These are phyloP conservation scores for Caenorhabditis inopinata DNA, from an alignment of 1,140 invertebrate genomes.

Conservation along the genomic window DNA sequence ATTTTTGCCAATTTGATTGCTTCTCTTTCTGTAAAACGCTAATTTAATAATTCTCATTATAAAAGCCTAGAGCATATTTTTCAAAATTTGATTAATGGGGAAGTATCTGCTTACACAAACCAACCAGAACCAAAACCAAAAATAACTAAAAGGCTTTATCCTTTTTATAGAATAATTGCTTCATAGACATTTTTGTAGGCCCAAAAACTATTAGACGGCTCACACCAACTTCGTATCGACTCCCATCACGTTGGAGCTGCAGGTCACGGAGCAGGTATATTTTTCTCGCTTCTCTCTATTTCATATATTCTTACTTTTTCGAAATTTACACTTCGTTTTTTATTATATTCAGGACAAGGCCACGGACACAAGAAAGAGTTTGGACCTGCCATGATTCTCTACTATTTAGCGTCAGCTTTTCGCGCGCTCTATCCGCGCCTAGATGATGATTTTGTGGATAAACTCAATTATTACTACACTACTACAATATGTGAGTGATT, in stretches of 20 bases:
- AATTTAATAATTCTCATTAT: too few species aligned
- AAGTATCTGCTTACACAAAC: too few species aligned
- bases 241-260: constrained; percentile 63
- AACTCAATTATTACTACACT: constrained; percentile 66
- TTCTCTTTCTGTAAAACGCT: background rate
- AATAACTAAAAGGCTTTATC: too few species aligned
- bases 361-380: constrained; percentile 67
- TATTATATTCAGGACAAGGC: constrained; percentile 46
- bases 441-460: constrained; percentile 66
- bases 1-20: background rate
- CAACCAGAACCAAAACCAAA: too few species aligned
- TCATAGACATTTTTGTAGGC: constrained; percentile 53
- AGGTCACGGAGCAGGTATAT: constrained; percentile 61
- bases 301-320: too few species aligned
- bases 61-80: too few species aligned
- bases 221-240: constrained; percentile 65
- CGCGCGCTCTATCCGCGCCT: constrained; percentile 65
- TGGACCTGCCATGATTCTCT: constrained; percentile 66
- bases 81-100: too few species aligned
- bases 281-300: background rate
- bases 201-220: constrained; percentile 66
- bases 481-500: constrained; percentile 64
- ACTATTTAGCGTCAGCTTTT: constrained; percentile 65
- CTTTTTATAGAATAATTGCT: too few species aligned
- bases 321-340: too few species aligned